phyloP scores from a whole-genome alignment of 2,797 vertebrate genomes.

The Mallotus villosus region DNA sequence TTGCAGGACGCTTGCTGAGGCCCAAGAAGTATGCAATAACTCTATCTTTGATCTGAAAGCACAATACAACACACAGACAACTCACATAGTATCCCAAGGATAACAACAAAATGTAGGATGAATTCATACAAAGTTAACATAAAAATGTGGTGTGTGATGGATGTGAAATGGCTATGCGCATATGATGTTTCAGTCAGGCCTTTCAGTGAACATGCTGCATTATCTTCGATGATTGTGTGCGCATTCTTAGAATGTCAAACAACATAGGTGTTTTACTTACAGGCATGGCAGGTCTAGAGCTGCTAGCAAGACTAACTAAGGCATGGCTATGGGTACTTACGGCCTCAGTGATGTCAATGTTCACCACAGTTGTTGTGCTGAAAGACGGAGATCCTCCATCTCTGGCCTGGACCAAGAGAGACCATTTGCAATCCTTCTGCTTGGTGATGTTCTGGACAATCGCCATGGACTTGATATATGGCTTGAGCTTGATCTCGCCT shows the following conservation, averaged over 20 bases:
- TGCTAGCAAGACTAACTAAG: neutral
- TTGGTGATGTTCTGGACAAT: constrained; percentile 91
- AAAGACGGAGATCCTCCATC: constrained; percentile 93
- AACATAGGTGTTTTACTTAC: constrained; percentile 8
- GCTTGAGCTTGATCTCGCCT: constrained; percentile 92
- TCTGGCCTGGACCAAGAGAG: constrained; percentile 90
- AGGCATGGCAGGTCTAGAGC: constrained; percentile 29
- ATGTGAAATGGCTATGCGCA: neutral
- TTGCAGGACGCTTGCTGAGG: constrained; percentile 85
- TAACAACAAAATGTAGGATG: constrained; percentile 46
- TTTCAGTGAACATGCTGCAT: neutral
- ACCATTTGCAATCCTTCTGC: constrained; percentile 88
- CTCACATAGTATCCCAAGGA: constrained; percentile 45
- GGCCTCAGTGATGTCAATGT: constrained; percentile 94
- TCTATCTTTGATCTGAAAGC: constrained; percentile 89
- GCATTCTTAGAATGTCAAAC: neutral
- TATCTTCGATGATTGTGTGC: neutral
- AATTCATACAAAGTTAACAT: constrained; percentile 36
- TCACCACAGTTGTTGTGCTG: constrained; percentile 91
- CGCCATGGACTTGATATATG: constrained; percentile 90
- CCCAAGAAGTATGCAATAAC: constrained; percentile 86
- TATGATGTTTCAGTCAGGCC: neutral
- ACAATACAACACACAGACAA: constrained; percentile 74
- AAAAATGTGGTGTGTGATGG: neutral
- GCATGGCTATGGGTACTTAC: constrained; percentile 66